These are phyloP conservation scores for Narcine bancroftii DNA, from an alignment of 2,113 vertebrate species.

Conservation along the genomic window DNA sequence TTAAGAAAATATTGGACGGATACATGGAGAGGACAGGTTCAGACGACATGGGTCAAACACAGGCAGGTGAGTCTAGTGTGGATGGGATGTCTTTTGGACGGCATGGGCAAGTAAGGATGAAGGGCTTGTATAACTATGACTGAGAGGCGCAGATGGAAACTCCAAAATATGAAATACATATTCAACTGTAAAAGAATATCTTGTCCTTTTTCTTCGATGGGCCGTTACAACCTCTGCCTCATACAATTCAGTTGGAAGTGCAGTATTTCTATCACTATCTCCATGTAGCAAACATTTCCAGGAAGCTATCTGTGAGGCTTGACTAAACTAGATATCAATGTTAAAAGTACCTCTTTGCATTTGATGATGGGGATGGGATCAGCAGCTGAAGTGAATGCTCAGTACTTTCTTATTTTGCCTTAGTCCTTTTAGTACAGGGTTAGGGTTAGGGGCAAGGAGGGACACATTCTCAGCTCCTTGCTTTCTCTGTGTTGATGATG, in stretches of 20 bases:
- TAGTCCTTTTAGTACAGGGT: not conserved
- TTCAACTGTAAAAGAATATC: not conserved
- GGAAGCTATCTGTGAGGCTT: not conserved
- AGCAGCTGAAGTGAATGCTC: not conserved
- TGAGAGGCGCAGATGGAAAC: not conserved
- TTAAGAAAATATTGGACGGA: too few species aligned
- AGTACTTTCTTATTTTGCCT: not conserved
- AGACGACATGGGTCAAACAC: too few species aligned
- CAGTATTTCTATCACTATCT: not conserved
- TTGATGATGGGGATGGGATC: not conserved
- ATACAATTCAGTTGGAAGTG: not conserved
- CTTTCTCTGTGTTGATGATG: not conserved
- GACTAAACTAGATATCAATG: not conserved
- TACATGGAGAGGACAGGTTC: too few species aligned
- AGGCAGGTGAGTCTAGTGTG: too few species aligned
- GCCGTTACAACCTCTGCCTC: not conserved
- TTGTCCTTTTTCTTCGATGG: not conserved
- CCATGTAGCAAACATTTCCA: not conserved
- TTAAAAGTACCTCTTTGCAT: not conserved
- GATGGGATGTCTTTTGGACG: too few species aligned
- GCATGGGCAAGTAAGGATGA: too few species aligned
- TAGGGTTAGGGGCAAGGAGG: not conserved
- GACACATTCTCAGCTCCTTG: not conserved
- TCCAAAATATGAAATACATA: not conserved
- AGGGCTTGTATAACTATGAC: too few species aligned